Evolutionary conservation across 2,113 vertebrate species (phyloP).

Genomic region (Lipophrys pholis): DNA sequence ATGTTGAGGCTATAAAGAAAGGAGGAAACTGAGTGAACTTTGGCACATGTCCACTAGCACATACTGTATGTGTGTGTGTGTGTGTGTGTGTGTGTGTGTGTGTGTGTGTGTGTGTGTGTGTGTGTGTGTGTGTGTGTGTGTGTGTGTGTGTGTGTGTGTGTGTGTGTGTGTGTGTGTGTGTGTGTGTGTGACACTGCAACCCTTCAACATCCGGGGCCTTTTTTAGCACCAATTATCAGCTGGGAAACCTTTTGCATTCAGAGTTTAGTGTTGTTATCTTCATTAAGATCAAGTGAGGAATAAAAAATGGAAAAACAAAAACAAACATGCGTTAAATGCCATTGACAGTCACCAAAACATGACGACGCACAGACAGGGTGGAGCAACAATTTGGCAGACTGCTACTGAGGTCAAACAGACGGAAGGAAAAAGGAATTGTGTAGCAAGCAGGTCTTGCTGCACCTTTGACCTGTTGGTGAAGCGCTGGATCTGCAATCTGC

Average conservation of each 20-base stretch:
- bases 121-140: neutral
- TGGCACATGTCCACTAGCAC: too few relatives aligned
- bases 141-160: neutral
- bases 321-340: conserved; percentile 9
- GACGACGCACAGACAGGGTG: neutral
- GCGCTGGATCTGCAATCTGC: conserved; percentile 31
- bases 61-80: too few relatives aligned
- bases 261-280: neutral
- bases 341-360: neutral
- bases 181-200: neutral
- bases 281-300: neutral
- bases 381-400: conserved; percentile 6
- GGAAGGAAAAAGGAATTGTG: conserved; percentile 27
- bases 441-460: conserved; percentile 9
- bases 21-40: too few relatives aligned
- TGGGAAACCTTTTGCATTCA: conserved; percentile 22
- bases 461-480: conserved; percentile 33
- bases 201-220: neutral
- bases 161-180: conserved; percentile 1
- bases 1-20: neutral
- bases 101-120: too few relatives aligned
- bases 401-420: conserved; percentile 26
- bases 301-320: conserved; percentile 43
- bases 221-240: conserved; percentile 31
- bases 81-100: too few relatives aligned